Evolutionary conservation across 2,113 vertebrate species (phyloP).

Genomic region (Mystacornis crossleyi): DNA sequence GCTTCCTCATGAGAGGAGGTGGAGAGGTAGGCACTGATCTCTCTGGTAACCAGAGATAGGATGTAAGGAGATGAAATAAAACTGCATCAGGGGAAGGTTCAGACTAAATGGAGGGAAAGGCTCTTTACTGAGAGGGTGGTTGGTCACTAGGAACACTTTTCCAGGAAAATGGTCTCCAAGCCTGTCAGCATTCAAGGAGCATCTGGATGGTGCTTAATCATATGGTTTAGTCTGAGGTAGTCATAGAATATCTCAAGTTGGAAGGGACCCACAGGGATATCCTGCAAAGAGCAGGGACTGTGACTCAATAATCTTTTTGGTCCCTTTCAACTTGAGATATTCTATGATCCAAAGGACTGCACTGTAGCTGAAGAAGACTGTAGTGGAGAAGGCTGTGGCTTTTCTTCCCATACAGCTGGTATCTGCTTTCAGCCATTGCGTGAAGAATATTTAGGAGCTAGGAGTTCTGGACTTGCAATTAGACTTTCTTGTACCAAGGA

Average conservation of each 20-base stretch:
- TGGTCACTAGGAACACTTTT: background rate
- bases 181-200: background rate
- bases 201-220: background rate
- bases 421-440: background rate
- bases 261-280: too few relatives aligned
- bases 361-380: background rate
- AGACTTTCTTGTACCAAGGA: background rate
- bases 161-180: background rate
- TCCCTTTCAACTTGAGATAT: background rate
- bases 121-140: background rate
- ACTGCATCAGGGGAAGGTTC: background rate
- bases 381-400: background rate
- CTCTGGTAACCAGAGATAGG: rapidly evolving
- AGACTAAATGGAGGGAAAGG: background rate
- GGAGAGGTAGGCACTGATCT: background rate
- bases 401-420: background rate
- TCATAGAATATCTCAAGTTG: background rate
- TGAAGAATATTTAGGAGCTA: background rate
- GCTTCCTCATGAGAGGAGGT: rapidly evolving
- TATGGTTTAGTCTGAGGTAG: background rate
- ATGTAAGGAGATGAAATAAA: background rate
- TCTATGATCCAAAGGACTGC: background rate
- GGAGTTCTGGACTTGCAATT: background rate
- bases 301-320: rapidly evolving
- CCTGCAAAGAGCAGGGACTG: background rate